A percentile compares a stretch with the other conserved stretches of the same genome.
phyloP scores from a whole-genome alignment of 2,888 invertebrate species.

The Oscheius sp. region DNA sequence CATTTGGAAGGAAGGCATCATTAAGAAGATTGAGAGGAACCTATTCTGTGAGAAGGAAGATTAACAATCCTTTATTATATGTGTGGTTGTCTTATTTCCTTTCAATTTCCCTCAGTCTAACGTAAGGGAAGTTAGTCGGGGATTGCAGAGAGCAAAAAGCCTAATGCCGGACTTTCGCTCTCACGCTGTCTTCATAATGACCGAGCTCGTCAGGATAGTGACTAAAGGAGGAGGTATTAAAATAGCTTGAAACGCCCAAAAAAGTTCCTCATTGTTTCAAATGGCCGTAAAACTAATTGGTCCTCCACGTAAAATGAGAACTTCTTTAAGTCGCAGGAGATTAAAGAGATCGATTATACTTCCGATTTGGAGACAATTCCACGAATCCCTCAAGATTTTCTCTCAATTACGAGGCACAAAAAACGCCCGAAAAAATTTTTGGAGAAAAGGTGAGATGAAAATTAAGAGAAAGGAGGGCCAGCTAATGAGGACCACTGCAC shows the following conservation, averaged over 20 bases:
- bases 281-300: conserved; percentile 22
- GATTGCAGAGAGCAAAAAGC: no score
- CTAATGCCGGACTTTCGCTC: no score
- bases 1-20: neutral
- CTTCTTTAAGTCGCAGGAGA: conserved; percentile 12
- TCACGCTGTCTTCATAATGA: no score
- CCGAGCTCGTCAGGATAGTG: no score
- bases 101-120: neutral
- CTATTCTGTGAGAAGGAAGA: neutral
- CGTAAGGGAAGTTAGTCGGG: neutral
- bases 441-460: neutral
- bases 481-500: neutral
- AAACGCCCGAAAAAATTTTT: no score
- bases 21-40: neutral
- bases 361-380: no score
- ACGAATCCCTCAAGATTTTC: no score
- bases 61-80: neutral
- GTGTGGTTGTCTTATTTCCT: neutral
- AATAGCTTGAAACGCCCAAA: neutral
- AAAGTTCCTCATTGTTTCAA: conserved; percentile 18
- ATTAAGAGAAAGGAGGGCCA: neutral
- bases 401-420: no score
- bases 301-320: conserved; percentile 11
- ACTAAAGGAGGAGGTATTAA: neutral
- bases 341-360: conserved; percentile 20